These are phyloP conservation scores for Hippocampus barbouri DNA, from an alignment of 2,113 vertebrate species.

Conservation along the genomic window DNA sequence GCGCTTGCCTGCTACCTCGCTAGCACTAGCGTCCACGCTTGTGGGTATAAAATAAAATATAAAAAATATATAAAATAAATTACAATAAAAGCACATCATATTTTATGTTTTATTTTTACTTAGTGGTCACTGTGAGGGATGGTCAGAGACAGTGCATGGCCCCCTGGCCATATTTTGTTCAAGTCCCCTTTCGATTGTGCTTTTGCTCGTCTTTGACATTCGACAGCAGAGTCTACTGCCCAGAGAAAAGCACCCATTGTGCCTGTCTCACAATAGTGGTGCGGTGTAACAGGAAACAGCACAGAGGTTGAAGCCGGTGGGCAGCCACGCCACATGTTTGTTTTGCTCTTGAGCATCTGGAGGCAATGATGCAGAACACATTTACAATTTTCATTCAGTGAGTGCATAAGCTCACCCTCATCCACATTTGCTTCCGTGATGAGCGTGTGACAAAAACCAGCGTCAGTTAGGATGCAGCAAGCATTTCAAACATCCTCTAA, in stretches of 20 bases:
- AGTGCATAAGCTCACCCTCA: constrained; percentile 53
- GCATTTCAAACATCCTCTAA: constrained; percentile 1
- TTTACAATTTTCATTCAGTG: constrained; percentile 55
- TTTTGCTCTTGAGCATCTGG: constrained; percentile 64
- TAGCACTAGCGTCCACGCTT: too few relatives aligned
- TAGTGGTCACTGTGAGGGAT: too few relatives aligned
- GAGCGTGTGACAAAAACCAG: constrained; percentile 22
- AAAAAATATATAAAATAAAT: too few relatives aligned
- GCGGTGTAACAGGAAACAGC: background rate
- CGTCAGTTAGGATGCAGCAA: constrained; percentile 10
- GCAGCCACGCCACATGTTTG: constrained; percentile 43
- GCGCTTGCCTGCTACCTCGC: too few relatives aligned
- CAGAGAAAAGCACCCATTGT: constrained; percentile 44
- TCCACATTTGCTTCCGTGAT: constrained; percentile 48
- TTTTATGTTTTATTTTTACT: too few relatives aligned
- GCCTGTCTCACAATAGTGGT: constrained; percentile 18
- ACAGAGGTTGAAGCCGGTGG: background rate
- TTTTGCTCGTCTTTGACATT: constrained; percentile 60
- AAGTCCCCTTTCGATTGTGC: constrained; percentile 35
- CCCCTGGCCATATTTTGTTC: background rate
- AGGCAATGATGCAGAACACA: constrained; percentile 61
- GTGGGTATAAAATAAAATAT: too few relatives aligned
- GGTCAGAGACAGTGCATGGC: too few relatives aligned
- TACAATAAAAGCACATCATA: too few relatives aligned
- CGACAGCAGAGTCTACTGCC: constrained; percentile 44